Evolutionary conservation across 1,140 invertebrate species (phyloP).

Genomic region (Drosophila kikkawai): DNA sequence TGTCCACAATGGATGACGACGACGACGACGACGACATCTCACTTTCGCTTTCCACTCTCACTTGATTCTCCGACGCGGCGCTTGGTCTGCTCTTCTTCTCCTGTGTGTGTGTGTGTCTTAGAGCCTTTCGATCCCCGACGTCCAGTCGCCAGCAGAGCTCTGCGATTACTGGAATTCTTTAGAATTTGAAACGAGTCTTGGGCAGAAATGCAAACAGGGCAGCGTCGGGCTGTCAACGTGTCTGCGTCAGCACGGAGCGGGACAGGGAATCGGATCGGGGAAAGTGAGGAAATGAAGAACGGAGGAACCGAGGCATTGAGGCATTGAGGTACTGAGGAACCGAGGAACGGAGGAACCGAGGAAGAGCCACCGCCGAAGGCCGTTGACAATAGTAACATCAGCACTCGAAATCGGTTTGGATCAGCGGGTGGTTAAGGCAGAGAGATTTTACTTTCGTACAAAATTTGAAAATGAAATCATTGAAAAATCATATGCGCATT

Average conservation of each 20-base stretch:
- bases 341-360: background rate
- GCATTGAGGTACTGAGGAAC: background rate
- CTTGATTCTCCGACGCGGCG: background rate
- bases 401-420: constrained; percentile 7
- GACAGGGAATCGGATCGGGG: background rate
- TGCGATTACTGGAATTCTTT: constrained; percentile 64
- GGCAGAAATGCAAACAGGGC: constrained; percentile 50
- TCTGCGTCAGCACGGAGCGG: constrained; percentile 28
- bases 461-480: constrained; percentile 19
- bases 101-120: background rate
- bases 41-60: constrained; percentile 31
- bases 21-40: background rate
- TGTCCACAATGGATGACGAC: background rate
- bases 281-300: background rate
- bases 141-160: constrained; percentile 60
- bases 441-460: constrained; percentile 12
- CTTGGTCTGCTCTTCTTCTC: background rate
- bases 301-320: background rate
- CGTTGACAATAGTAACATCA: constrained; percentile 12
- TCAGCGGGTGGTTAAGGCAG: background rate
- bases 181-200: constrained; percentile 66
- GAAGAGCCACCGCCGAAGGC: constrained; percentile 9
- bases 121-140: constrained; percentile 34
- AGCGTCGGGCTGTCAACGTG: constrained; percentile 33
- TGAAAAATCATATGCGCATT: constrained; percentile 10